Conservation (phyloP, 2,797 vertebrate species). For the Lagorchestes hirsutus region DNA sequence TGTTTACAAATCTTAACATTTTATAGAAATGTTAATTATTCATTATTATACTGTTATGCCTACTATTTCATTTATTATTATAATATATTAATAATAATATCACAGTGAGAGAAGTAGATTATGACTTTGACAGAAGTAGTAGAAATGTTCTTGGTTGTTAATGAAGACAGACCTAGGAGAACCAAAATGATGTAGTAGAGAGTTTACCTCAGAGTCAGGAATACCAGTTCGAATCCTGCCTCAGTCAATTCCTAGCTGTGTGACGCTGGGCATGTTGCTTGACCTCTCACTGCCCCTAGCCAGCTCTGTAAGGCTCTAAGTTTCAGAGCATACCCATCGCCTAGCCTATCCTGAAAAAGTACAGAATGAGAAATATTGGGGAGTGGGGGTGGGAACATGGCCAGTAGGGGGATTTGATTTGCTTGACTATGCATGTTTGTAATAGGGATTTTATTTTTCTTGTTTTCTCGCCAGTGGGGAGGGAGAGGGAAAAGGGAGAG, state of each 20-base stretch:
- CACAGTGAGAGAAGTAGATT: not conserved
- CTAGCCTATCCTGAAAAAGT: not conserved
- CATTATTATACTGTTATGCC: not conserved
- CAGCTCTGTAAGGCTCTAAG: not conserved
- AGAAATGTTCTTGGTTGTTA: not conserved
- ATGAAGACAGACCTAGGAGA: not conserved
- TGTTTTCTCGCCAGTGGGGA: not conserved
- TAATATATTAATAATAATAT: not conserved
- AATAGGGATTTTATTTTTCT: not conserved
- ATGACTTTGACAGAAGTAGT: not conserved
- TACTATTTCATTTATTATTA: not conserved
- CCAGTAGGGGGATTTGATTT: not conserved
- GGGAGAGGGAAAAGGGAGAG: not conserved
- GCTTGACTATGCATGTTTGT: not conserved
- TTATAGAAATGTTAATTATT: not conserved
- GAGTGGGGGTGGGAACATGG: not conserved
- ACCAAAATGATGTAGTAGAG: not conserved
- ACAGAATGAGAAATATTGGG: not conserved
- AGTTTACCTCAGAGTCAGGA: not conserved
- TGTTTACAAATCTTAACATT: not conserved
- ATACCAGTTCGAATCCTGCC: not conserved
- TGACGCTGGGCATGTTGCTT: not conserved
- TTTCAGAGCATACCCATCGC: not conserved
- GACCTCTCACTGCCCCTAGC: not conserved
- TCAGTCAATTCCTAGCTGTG: not conserved